These are phyloP conservation scores for Anagrus nilaparvatae DNA, from an alignment of 1,140 invertebrate species.

Conservation along the genomic window DNA sequence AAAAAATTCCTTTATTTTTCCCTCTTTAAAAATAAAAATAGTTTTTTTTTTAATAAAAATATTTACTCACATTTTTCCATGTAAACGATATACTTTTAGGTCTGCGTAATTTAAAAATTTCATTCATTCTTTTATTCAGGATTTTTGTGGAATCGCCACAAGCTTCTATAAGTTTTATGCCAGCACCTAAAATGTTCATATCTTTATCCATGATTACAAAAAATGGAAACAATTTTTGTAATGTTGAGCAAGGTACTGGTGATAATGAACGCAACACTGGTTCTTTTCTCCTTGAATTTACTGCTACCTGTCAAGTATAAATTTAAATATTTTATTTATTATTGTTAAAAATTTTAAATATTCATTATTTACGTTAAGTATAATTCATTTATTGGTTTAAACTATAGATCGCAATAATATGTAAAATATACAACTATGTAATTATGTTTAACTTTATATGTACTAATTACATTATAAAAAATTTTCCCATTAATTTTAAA, in stretches of 20 bases:
- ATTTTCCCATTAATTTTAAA: no score
- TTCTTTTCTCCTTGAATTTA: slow-evolving; percentile 32
- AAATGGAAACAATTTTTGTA: slow-evolving; percentile 68
- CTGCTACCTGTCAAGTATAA: slow-evolving; percentile 41
- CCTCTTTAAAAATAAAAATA: no score
- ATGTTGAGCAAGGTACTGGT: slow-evolving; percentile 51
- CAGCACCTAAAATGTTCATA: slow-evolving; percentile 55
- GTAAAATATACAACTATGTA: no score
- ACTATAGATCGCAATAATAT: no score
- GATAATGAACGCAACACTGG: slow-evolving; percentile 46
- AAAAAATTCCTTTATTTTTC: no score
- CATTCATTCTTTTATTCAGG: slow-evolving; percentile 49
- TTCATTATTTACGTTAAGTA: no score
- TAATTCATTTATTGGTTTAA: no score
- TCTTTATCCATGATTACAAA: slow-evolving; percentile 52
- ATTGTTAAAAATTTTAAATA: neutral
- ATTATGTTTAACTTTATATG: no score
- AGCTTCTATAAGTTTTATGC: slow-evolving; percentile 60
- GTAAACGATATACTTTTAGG: slow-evolving; percentile 63
- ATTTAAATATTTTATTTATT: no score
- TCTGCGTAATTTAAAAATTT: slow-evolving; percentile 58
- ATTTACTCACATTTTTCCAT: slow-evolving; percentile 55
- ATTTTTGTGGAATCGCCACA: slow-evolving; percentile 57
- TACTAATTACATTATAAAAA: no score
- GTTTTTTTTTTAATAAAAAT: no score